phyloP scores from a whole-genome alignment of 2,797 vertebrate genomes.

The Gymnothorax reevesii region DNA sequence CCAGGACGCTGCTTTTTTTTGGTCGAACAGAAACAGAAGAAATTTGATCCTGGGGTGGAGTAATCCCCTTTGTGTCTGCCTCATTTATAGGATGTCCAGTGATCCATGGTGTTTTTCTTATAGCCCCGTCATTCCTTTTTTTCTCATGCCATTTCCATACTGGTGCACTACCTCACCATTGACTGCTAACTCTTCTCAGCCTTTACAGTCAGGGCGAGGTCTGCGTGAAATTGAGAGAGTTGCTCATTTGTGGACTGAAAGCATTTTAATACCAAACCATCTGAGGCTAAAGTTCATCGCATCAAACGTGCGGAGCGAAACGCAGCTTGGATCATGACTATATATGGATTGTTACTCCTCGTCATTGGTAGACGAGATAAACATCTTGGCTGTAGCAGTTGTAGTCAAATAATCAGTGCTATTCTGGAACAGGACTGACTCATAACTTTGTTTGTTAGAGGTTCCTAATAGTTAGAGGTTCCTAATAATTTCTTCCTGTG shows the following conservation, averaged over 20 bases:
- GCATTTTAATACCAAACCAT: neutral
- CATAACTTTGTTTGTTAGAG: too few relatives aligned
- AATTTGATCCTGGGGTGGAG: constrained; percentile 29
- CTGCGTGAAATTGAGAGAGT: neutral
- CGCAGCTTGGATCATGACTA: neutral
- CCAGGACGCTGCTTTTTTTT: constrained; percentile 28
- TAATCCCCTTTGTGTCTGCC: constrained; percentile 44
- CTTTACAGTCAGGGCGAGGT: neutral
- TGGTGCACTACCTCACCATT: neutral
- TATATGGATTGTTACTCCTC: neutral
- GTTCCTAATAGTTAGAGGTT: too few relatives aligned
- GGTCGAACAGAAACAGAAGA: constrained; percentile 37
- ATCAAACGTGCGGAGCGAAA: neutral
- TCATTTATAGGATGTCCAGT: constrained; percentile 37
- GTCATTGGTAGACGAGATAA: neutral
- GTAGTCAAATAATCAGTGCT: neutral
- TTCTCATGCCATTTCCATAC: constrained; percentile 33
- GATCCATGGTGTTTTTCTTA: constrained; percentile 18
- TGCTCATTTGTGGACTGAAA: neutral
- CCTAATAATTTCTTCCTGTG: too few relatives aligned
- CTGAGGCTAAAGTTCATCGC: neutral
- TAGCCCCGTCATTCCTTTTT: too few relatives aligned
- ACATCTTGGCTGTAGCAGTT: neutral
- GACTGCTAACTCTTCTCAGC: constrained; percentile 7
- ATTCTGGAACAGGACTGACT: neutral